phyloP scores from a whole-genome alignment of 2,113 vertebrate genomes.

The Sclerurus mexicanus region DNA sequence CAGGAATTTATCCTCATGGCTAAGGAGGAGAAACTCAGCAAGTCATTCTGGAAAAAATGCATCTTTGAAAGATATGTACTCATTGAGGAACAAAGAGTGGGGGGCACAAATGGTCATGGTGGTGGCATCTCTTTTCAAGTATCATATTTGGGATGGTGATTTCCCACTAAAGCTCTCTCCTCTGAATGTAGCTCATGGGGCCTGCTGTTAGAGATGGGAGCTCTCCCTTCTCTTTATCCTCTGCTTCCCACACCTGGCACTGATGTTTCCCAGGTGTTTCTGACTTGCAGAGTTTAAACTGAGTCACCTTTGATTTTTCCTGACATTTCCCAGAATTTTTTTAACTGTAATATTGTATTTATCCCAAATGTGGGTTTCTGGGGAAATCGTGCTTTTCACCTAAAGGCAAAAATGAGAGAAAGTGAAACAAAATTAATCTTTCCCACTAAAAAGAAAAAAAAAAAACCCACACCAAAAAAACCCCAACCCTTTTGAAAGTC shows the following conservation, averaged over 20 bases:
- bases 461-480: background rate
- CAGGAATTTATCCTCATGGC: background rate
- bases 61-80: background rate
- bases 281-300: background rate
- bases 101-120: background rate
- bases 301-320: constrained; percentile 23
- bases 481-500: background rate
- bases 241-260: background rate
- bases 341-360: background rate
- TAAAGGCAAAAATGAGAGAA: background rate
- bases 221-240: background rate
- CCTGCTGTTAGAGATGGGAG: background rate
- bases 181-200: background rate
- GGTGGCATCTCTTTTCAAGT: background rate
- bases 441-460: background rate
- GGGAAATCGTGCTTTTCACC: background rate
- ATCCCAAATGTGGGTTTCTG: background rate
- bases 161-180: background rate
- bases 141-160: background rate
- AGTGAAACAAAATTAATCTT: background rate
- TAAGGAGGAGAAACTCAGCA: background rate
- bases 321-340: constrained; percentile 38
- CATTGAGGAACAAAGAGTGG: background rate
- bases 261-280: constrained; percentile 50
- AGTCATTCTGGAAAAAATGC: background rate